Base-by-base conservation (phyloP, 2,797 vertebrate species). In the Erpetoichthys calabaricus region DNA sequence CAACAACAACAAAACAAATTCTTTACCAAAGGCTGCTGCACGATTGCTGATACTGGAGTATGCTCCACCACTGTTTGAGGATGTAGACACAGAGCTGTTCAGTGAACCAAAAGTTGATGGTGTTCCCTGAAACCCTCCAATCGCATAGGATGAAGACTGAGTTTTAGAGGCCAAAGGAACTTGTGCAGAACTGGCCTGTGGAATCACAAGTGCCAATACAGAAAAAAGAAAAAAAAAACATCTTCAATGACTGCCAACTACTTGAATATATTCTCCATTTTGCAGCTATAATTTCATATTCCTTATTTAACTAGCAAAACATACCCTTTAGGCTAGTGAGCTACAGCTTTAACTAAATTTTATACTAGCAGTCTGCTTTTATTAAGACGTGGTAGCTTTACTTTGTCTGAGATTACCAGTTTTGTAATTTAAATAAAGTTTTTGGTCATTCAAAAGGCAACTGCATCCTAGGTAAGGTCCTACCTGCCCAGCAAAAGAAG, bases 401-500 rank as follows among this genome's bases (percentile, higher is more conserved):
- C 25, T 25, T 25, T 25, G 25, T 25, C 25, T 25, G 25, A 25
- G 25, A 25, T 25, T 25, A 25, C 25, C 25, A 25, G 25, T 25
- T 25, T 25, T 1, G 25, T 25, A 25, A 25, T 25, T 25, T 25
- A 25, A 25, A 25, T 25, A 25, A 25, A 25, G 25, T 25, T 25
- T 25, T 25, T 25, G 25, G 25, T 25, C 25, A 25, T 25, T 25
- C 25, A 25, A 25, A 25, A 7, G 51, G 51, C n/a, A 3, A 25
- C 25, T 25, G 25, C 25, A 25, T 25, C 25, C 25, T 25, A 25
- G 25, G 25, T 25, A 25, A 25, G 25, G 25, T 25, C 51, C 69
- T 75, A 97, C 94, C 86, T 92, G 92, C 61, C 89, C 75, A 8
- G 82, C 81, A 68, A 97, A 97, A 1, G 88, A 66, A 6, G 80